phyloP scores from a whole-genome alignment of 2,797 vertebrate species.

The Poeciliopsis infans region DNA sequence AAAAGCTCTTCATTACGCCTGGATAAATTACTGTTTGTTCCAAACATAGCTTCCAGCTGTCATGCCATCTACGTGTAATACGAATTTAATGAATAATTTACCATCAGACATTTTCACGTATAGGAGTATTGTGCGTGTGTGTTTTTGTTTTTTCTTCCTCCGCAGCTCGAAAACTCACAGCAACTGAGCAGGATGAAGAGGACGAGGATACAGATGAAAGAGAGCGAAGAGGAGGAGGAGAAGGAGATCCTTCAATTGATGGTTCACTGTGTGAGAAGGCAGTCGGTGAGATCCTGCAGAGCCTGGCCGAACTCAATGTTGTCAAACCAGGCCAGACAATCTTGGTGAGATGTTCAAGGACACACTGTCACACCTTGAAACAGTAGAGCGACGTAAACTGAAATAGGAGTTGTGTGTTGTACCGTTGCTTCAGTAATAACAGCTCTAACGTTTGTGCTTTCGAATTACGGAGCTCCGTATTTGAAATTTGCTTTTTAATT shows the following conservation, averaged over 20 bases:
- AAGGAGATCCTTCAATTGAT: conserved; percentile 41
- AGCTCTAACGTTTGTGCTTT: not conserved
- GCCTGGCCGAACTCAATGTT: conserved; percentile 81
- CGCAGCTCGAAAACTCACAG: conserved; percentile 79
- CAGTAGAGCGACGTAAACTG: too few relatives aligned
- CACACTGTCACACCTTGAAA: not conserved
- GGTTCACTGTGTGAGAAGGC: conserved; percentile 75
- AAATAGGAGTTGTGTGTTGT: not conserved
- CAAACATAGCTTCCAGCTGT: conserved; percentile 19
- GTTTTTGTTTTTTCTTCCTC: not conserved
- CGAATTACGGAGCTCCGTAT: not conserved
- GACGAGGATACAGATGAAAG: conserved; percentile 52
- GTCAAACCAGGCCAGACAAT: conserved; percentile 80
- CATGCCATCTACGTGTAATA: not conserved
- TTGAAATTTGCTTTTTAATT: not conserved
- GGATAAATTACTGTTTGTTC: conserved; percentile 4
- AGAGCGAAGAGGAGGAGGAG: conserved; percentile 40
- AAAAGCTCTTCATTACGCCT: not conserved
- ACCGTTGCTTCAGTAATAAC: too few relatives aligned
- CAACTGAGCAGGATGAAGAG: conserved; percentile 65
- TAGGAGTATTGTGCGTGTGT: not conserved
- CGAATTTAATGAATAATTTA: not conserved
- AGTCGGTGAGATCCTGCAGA: conserved; percentile 79
- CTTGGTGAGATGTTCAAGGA: conserved; percentile 74
- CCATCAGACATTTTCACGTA: not conserved